Conservation (phyloP, 2,113 vertebrate species). For the Alethe diademata region DNA sequence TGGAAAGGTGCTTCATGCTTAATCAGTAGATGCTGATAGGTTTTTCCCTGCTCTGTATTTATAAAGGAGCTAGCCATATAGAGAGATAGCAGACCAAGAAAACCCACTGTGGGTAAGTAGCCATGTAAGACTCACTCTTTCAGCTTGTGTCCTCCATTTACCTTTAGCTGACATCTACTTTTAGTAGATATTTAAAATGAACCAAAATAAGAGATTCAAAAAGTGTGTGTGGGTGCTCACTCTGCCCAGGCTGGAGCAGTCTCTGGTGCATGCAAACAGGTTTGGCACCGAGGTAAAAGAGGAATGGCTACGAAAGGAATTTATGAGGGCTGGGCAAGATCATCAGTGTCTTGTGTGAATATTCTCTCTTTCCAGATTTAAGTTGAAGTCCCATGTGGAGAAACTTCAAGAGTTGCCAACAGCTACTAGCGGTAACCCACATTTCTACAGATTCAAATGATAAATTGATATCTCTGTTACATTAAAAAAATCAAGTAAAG, state of each 20-base stretch:
- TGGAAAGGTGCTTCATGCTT: not conserved
- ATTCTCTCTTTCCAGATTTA: not conserved
- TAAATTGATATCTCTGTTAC: not conserved
- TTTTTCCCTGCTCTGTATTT: not conserved
- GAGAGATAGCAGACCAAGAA: not conserved
- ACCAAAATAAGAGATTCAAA: not conserved
- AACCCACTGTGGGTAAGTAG: not conserved
- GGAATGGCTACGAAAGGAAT: rapidly evolving
- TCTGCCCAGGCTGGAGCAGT: not conserved
- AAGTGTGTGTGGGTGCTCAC: rapidly evolving
- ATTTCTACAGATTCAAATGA: not conserved
- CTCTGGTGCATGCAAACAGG: rapidly evolving
- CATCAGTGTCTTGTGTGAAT: not conserved
- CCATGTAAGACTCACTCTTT: not conserved
- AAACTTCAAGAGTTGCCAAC: not conserved
- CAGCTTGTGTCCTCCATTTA: not conserved
- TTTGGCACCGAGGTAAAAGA: not conserved
- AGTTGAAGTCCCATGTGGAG: not conserved
- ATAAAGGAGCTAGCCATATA: not conserved
- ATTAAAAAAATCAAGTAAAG: not conserved
- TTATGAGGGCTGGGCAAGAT: not conserved
- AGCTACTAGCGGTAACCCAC: not conserved
- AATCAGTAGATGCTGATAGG: not conserved
- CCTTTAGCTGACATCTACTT: not conserved
- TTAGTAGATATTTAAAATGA: not conserved